Percentiles rank a stretch among this genome's conserved stretches.
phyloP scores from a whole-genome alignment of 2,888 invertebrate species.

The Sussaba pulchella region DNA sequence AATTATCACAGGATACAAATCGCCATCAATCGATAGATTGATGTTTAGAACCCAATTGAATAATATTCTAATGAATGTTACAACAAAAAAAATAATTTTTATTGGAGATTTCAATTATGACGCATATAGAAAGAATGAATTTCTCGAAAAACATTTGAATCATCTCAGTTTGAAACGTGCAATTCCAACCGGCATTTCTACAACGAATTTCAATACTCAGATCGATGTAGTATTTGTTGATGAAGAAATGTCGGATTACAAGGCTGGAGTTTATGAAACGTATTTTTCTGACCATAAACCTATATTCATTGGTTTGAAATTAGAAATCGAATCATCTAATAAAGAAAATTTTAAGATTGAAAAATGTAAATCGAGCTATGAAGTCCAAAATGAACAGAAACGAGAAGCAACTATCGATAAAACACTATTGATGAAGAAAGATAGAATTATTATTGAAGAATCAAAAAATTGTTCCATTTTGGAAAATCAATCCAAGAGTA shows the following conservation, averaged over 20 bases:
- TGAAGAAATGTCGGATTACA: conserved; percentile 31
- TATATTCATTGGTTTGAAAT: conserved; percentile 5
- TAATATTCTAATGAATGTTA: neutral
- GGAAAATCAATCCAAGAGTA: too few species aligned
- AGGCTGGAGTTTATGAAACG: conserved; percentile 32
- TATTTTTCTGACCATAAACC: conserved; percentile 14
- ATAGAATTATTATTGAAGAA: too few species aligned
- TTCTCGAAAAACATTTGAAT: conserved; percentile 39
- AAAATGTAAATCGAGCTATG: too few species aligned
- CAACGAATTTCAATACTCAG: conserved; percentile 55
- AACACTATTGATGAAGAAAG: too few species aligned
- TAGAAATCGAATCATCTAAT: too few species aligned
- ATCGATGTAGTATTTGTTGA: conserved; percentile 57
- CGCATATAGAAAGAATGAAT: conserved; percentile 7
- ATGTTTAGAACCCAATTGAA: conserved; percentile 16
- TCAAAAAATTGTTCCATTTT: too few species aligned
- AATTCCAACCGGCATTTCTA: conserved; percentile 21
- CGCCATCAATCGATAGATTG: conserved; percentile 31
- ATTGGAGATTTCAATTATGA: too few species aligned
- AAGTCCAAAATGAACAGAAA: too few species aligned
- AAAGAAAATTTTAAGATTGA: too few species aligned
- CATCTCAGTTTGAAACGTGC: conserved; percentile 39
- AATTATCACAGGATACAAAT: conserved; percentile 51
- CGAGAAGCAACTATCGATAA: too few species aligned
- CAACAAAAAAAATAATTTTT: conserved; percentile 21